Evolutionary conservation across 2,888 invertebrate genomes (phyloP), one percentile per base, ranked within the genome.

Genomic region (Leptura quadrifasciata): DNA sequence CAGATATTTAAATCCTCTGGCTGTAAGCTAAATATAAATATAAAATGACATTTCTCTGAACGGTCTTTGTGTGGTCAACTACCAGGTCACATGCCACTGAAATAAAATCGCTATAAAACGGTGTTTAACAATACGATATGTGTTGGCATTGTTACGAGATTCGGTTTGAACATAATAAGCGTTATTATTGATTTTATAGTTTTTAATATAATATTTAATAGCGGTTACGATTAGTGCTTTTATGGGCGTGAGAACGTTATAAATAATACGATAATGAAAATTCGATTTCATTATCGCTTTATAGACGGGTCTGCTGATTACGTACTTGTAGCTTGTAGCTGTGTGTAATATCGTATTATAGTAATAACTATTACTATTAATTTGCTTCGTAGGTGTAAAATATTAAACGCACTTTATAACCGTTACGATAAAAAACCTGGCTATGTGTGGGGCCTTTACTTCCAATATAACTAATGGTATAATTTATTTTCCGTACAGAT

Each of bases 311-410:
- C 21, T 75, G 60, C 57, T 72, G 72, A 75, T 75, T 75, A 58
- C 55, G 24, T 76, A 71, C 71, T 20, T 57, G 61, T 57, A 31
- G 31, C 31, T 31, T 31, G 68, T 58, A 58, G 35, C 24, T n/a
- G 39, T 52, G 61, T 58, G 54, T 52, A 61, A 71, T 71, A 71
- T 71, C 60, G 71, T 20, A 71, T 71, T 71, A 71, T 60, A 18
- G 71, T 39, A 61, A 71, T 71, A 77, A 80, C 76, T 74, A 73
- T 80, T 77, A 74, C 76, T 74, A 79, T 75, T 80, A 78, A 75
- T 79, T 73, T 55, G 69, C 35, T 55, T 74, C 74, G 75, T 79
- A 79, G 77, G 80, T 82, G 81, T 79, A 76, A 80, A 80, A 82
- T 80, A 78, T 80, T 79, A 77, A 79, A 69, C 74, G 64, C 60